These are phyloP conservation scores for Coelopa pilipes DNA, from an alignment of 2,888 invertebrate species.

Conservation along the genomic window DNA sequence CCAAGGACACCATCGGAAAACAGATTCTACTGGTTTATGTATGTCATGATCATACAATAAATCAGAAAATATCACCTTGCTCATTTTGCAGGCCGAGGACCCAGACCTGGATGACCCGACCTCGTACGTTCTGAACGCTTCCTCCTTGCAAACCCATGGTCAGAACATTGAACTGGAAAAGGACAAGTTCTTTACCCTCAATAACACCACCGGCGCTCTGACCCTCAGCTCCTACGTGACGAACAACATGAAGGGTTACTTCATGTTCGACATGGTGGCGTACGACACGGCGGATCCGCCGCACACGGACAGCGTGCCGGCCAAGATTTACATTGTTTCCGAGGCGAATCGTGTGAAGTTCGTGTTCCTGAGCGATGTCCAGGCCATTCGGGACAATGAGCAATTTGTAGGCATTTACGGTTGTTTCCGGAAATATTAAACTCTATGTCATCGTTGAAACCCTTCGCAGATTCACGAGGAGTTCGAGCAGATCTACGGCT, in stretches of 20 bases:
- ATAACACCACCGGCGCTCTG: conserved; percentile 67
- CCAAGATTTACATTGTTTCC: conserved; percentile 72
- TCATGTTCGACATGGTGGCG: conserved; percentile 71
- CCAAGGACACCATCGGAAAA: conserved; percentile 66
- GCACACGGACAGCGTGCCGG: conserved; percentile 66
- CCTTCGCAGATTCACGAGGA: conserved; percentile 69
- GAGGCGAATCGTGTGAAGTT: conserved; percentile 69
- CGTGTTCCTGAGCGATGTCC: conserved; percentile 46
- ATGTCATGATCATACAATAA: conserved; percentile 37
- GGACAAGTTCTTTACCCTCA: conserved; percentile 66
- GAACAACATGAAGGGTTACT: conserved; percentile 68
- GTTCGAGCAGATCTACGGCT: conserved; percentile 68
- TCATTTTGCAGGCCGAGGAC: conserved; percentile 70
- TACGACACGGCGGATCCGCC: conserved; percentile 67
- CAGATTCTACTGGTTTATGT: conserved; percentile 69
- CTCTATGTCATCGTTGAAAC: background rate
- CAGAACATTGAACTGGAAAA: conserved; percentile 64
- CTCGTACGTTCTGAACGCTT: conserved; percentile 65
- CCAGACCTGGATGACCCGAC: conserved; percentile 67
- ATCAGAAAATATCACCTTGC: background rate
- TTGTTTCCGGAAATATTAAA: background rate
- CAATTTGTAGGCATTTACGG: conserved; percentile 68
- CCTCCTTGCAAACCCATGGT: conserved; percentile 66
- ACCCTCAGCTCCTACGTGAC: conserved; percentile 45
- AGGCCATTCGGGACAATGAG: conserved; percentile 52